phyloP scores from a whole-genome alignment of 1,140 invertebrate species.

The Octopus sinensis region DNA sequence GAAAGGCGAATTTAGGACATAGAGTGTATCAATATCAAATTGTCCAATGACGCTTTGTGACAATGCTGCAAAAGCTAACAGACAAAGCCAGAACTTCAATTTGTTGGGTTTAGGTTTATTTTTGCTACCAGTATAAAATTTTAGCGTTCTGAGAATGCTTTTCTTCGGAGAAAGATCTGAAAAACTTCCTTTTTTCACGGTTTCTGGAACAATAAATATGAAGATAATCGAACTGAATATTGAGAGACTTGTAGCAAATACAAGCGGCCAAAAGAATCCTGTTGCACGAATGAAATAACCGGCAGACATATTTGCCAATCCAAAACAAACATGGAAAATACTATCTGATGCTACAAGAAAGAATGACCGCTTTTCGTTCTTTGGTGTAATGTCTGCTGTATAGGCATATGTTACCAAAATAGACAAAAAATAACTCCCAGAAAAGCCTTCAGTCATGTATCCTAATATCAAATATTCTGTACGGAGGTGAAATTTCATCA shows the following conservation, averaged over 20 bases:
- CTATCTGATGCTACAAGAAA: conserved; percentile 15
- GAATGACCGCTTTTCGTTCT: conserved; percentile 16
- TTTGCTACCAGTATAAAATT: background rate
- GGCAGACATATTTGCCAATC: conserved; percentile 8
- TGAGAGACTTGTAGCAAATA: conserved; percentile 1
- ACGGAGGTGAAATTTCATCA: conserved; percentile 10
- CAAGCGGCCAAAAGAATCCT: conserved; percentile 20
- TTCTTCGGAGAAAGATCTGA: background rate
- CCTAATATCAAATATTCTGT: conserved; percentile 15
- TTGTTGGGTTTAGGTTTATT: background rate
- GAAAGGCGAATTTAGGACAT: conserved; percentile 22
- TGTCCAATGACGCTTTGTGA: conserved; percentile 12
- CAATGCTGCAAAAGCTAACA: conserved; percentile 6
- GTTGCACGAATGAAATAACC: conserved; percentile 23
- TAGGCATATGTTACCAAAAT: conserved; percentile 17
- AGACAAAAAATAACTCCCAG: background rate
- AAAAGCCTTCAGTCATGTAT: conserved; percentile 17
- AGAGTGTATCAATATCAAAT: conserved; percentile 17
- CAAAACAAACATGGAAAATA: conserved; percentile 4
- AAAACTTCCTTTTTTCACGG: background rate
- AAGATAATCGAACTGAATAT: conserved; percentile 12
- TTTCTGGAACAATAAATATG: conserved; percentile 25
- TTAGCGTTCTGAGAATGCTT: background rate
- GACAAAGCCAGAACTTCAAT: background rate
- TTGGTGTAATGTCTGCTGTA: conserved; percentile 21